Percentiles rank a stretch among this genome's conserved stretches.
Conservation (phyloP, 1,140 invertebrate species). For the Pseudomyrmex dendroicus region DNA sequence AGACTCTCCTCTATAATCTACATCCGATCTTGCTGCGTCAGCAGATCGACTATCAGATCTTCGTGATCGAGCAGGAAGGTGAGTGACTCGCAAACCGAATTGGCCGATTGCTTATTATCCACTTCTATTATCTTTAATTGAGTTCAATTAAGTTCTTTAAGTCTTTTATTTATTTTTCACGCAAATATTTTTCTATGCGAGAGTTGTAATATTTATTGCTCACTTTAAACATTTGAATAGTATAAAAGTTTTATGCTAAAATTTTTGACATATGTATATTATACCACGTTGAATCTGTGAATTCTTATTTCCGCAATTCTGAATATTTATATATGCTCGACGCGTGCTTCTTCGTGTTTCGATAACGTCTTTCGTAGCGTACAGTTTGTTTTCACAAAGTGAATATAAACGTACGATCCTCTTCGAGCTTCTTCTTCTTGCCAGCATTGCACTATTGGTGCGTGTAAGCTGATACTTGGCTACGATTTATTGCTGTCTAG, state of each 20-base stretch:
- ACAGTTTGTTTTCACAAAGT: constrained; percentile 35
- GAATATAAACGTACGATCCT: constrained; percentile 54
- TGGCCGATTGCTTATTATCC: not conserved
- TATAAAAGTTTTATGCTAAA: no score
- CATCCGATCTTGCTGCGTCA: constrained; percentile 96
- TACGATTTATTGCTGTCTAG: constrained; percentile 62
- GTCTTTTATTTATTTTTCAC: no score
- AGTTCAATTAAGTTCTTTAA: no score
- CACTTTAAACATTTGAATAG: no score
- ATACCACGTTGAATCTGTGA: not conserved
- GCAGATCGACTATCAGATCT: constrained; percentile 96
- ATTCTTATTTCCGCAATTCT: constrained; percentile 21
- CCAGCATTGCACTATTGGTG: constrained; percentile 19
- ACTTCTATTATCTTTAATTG: not conserved
- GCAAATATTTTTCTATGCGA: no score
- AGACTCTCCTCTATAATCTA: constrained; percentile 93
- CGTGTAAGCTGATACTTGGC: constrained; percentile 57
- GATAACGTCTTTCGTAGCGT: not conserved
- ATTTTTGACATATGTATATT: no score
- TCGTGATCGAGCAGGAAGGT: constrained; percentile 96
- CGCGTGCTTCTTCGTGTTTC: not conserved
- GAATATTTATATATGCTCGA: not conserved
- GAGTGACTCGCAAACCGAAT: constrained; percentile 23
- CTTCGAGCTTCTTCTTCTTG: constrained; percentile 1
- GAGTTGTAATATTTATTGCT: no score